Percentiles rank a stretch among this genome's conserved stretches.
These are phyloP conservation scores for Folsomia candida DNA, from an alignment of 2,888 invertebrate species.

Conservation along the genomic window DNA sequence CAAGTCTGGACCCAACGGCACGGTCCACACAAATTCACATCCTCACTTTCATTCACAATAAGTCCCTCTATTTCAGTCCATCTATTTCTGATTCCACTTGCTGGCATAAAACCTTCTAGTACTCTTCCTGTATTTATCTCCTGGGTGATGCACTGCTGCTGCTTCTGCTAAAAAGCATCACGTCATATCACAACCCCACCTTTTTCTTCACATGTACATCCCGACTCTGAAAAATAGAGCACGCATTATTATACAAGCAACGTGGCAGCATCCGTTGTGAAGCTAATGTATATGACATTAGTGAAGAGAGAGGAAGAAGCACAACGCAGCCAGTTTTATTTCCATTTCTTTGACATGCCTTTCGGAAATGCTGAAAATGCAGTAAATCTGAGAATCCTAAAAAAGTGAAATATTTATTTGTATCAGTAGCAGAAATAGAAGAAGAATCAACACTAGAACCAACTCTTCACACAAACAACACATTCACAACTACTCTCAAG, in stretches of 20 bases:
- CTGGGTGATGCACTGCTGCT: background rate
- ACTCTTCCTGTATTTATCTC: background rate
- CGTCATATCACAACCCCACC: background rate
- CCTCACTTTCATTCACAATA: background rate
- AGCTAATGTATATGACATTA: background rate
- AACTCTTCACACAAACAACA: background rate
- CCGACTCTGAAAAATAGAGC: too few relatives aligned
- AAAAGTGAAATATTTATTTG: background rate
- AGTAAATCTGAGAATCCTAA: background rate
- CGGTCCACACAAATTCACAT: background rate
- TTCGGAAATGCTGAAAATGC: conserved; percentile 1
- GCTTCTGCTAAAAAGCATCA: background rate
- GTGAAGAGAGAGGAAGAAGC: background rate
- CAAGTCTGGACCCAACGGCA: conserved; percentile 16
- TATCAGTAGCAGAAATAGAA: background rate
- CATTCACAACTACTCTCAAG: background rate
- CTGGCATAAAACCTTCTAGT: background rate
- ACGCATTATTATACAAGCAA: too few relatives aligned
- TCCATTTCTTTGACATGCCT: conserved; percentile 3
- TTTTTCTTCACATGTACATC: too few relatives aligned
- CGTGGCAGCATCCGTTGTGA: background rate
- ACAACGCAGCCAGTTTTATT: background rate
- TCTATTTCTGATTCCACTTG: background rate
- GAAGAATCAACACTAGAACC: background rate
- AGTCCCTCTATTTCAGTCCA: background rate